Base-by-base conservation (phyloP, 1,140 invertebrate species). In the Drosophila auraria region DNA sequence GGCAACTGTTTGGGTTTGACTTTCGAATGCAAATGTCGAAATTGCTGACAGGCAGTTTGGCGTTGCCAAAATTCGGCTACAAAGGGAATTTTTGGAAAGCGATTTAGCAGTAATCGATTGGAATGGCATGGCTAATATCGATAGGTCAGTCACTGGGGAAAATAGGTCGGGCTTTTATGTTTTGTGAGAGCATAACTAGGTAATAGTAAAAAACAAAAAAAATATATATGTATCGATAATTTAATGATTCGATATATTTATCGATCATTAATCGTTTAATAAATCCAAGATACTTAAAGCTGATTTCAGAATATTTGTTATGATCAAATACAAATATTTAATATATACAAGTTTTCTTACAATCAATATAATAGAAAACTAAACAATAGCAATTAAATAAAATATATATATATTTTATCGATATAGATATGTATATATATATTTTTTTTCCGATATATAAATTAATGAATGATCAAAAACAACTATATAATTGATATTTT, bases 1-100 rank as follows among this genome's bases (percentile, higher is more conserved):
- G 45, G 68, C n/a, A 36, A 50, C 70, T 60, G 66, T 73, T 72
- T 60, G 54, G 45, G 30, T 71, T 71, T 71, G 50, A 69, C 68
- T 71, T 71, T 66, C 33, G 42, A 71, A 56, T 56, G 64, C 20
- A 69, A 71, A 69, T 69, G 64, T 44, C 63, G 49, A 38, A 70
- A 70, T 68, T 68, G 68, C 68, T 70, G 68, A 70, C 68, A 70
- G 66, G 27, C 44, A 69, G 61, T 49, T 49, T 25, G 27, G 36
- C 49, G 61, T 30, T 40, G 20, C 20, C 5, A 51, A 12, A 64
- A 49, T 14, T 27, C 8, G 27, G 44, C 36, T n/a, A 38, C 47
- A 64, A 51, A 27, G 25, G 47, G 47, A 15, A 36, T 53, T 70
- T 62, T 17, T 36, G 27, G 14, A 45, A 33, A 45, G 38, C 25